Base-by-base conservation (phyloP, 64 coral and sea anemone species). In the Hydrozoanthus tunicans region DNA sequence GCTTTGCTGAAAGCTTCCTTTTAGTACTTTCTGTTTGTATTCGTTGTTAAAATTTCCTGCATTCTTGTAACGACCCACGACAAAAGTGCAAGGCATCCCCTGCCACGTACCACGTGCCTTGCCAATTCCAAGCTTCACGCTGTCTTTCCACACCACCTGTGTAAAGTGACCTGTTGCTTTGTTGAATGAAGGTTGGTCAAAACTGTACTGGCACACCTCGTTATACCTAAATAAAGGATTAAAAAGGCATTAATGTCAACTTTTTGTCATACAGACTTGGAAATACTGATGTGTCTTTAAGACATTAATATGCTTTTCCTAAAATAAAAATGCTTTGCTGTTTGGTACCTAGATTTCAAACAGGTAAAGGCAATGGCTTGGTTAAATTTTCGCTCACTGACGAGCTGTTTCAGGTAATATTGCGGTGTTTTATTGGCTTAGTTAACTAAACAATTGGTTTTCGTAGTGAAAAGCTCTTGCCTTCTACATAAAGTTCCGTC, bases 151-250 rank as follows among this genome's bases (percentile, higher is more conserved):
- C 17, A 86, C 83, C 58, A 86, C 67, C 52, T 88, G 84, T 0
- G 84, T 88, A 20, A 74, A 88, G 59, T 88, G 84, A 7, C 84
- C 84, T 4, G 84, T 88, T 17, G 52, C 84, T 69, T 73, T 88
- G 68, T 55, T 70, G 54, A 88, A 88, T 26, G 84, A 70, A 6
- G 69, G 65, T 24, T 59, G 13, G 6, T 88, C 56, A 74, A 88
- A 88, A 54, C 58, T 88, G 24, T 88, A 88, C 6, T 88, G 58
- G 55, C 84, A 88, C 43, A 88, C 84, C 26, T 88, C 84, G 13
- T 88, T 70, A 26, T 88, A 88, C 84, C 84, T 88, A 57, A 7
- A 82, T 7, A 59, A 74, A 14, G 51, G 6, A 11, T 27, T 76
- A 5, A 76, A 76, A 76, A 43, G 32, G 32, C 2, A 43, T 2